Base-by-base conservation (phyloP, 2,888 invertebrate genomes). In the Lucinisca nassula region DNA sequence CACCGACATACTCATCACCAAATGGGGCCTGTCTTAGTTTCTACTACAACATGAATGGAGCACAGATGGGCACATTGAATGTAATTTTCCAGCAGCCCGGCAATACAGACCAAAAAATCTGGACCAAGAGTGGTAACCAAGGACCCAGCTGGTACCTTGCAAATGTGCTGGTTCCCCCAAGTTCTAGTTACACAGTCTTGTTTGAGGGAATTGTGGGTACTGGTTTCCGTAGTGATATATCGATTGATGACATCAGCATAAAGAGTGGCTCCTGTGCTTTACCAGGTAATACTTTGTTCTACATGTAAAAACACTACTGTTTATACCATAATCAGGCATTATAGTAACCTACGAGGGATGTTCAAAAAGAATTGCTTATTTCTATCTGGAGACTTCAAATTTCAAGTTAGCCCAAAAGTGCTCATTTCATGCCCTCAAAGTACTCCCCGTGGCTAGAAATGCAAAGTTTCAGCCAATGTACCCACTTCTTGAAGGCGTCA, bases 1-100 rank as follows among this genome's bases (percentile, higher is more conserved):
- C 92, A 70, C 92, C 92, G 17, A 75, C 83, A 27, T 91, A 85
- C 85, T 84, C 91, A 24, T 76, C 87, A 12, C 92, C 92, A 3
- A 30, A 58, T 17, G 89, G 92, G 8, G 90, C 88, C 51, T 96
- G 95, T 90, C 90, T 95, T 3, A 89, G 91, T 76, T 95, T 96
- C 92, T 96, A 93, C 90, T 95, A 94, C 88, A 93, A 93, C 89
- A 95, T 95, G 95, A 91, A 93, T 82, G 95, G 95, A 37, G 12
- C 73, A 8, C 72, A 88, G 37, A 94, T 95, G 85, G 95, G 95
- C 8, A 90, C 86, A 6, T 90, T 95, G 6, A 93, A 92, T 73
- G 89, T 95, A 24, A 92, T 92, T 77, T 82, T 92, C 58, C 75
- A 87, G 73, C 38, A 83, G 72, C 73, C 61, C 17, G 85, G 82